Conservation (phyloP, 1,140 invertebrate genomes). For the Microplitis mediator region DNA sequence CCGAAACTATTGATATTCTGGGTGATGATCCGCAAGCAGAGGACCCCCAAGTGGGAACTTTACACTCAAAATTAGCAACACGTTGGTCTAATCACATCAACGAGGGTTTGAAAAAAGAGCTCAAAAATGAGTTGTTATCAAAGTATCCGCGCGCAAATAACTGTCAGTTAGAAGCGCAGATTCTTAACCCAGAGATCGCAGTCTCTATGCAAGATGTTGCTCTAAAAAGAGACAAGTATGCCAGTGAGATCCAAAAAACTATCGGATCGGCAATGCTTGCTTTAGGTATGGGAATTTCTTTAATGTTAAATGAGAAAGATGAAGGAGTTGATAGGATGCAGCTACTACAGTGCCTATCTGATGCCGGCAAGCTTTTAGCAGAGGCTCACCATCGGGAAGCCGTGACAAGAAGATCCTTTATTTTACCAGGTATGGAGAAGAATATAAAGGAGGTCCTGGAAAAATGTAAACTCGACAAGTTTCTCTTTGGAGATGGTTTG, state of each 20-base stretch:
- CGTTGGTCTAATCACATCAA: neutral
- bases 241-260: neutral
- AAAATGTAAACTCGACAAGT: slow-evolving; percentile 15
- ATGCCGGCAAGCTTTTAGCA: slow-evolving; percentile 21
- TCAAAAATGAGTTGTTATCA: neutral
- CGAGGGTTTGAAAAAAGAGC: neutral
- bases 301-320: neutral
- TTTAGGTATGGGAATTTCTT: neutral
- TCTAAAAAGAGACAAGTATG: neutral
- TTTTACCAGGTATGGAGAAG: slow-evolving; percentile 27
- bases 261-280: neutral
- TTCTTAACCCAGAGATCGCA: neutral
- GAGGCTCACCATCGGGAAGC: slow-evolving; percentile 25
- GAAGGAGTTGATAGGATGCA: neutral
- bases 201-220: neutral
- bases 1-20: neutral
- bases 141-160: neutral
- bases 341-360: slow-evolving; percentile 1
- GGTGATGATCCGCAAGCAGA: neutral
- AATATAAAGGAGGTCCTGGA: slow-evolving; percentile 24
- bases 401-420: slow-evolving; percentile 27
- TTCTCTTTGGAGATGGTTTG: slow-evolving; percentile 25
- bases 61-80: neutral
- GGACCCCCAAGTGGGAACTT: neutral
- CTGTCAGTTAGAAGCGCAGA: neutral